Evolutionary conservation across 2,888 invertebrate species (phyloP), one percentile per base, ranked within the genome.

Genomic region (Eumacrocentrus americanus): DNA sequence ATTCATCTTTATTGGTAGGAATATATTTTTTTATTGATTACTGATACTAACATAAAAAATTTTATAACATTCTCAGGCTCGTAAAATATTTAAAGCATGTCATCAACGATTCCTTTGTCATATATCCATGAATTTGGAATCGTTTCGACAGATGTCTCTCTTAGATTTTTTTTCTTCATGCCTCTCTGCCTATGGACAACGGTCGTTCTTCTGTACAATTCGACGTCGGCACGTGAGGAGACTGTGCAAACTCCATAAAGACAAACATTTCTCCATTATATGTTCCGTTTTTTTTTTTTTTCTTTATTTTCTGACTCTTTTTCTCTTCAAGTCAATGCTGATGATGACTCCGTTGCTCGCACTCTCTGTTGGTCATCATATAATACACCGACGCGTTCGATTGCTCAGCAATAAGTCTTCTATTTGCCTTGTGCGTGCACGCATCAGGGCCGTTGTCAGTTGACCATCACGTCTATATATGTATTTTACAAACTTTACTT

Each of bases 221-320:
- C 75, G 73, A 68, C 70, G 74, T 68, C 67, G 70, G 71, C 74
- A 72, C 76, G 76, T 76, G 77, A 77, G 69, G 67, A 58, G 76
- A 77, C 74, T 77, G 68, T 70, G 71, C 68, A 73, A 76, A 76
- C 71, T 67, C 22, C 66, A 52, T 61, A 46, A 57, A 62, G 51
- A 38, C 62, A 59, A 57, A 67, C 65, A 66, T 55, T n/a, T 46
- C 3, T 1, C 7, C 46, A 46, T 46, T 23, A n/a, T n/a, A 23
- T 23, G 18, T 7, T 18, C 42, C n/a, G 2, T 2, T 50, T 18
- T 50, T 35, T 25, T 6, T 48, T 14, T 34, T 12, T 48, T 35
- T 18, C 20, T 14, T 29, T 37, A 38, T 38, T 37, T 37, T 38
- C 22, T 51, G 18, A 22, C 22, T 52, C 9, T 29, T 37, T 34